Percentiles rank a stretch among this genome's conserved stretches.
Evolutionary conservation across 2,888 invertebrate genomes (phyloP).

Genomic region (Ochlodes sylvanus): DNA sequence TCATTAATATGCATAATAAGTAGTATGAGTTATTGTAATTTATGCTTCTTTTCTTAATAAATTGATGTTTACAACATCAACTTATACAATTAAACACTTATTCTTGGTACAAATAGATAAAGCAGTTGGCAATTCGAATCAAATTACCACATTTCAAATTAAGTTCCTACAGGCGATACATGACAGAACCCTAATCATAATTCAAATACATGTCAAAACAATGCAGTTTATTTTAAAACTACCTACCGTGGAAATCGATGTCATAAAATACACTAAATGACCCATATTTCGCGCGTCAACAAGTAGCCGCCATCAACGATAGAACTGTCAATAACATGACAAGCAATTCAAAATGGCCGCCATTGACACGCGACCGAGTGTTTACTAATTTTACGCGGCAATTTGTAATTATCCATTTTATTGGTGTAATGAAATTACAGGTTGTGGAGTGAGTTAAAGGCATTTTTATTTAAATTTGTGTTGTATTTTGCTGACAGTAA

Average conservation of each 20-base stretch:
- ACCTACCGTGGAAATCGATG: not conserved
- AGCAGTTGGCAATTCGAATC: no score
- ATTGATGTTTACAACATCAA: no score
- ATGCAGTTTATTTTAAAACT: not conserved
- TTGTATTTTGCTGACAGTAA: not conserved
- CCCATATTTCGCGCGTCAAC: conserved; percentile 43
- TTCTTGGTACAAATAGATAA: no score
- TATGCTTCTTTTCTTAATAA: no score
- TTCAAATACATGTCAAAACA: not conserved
- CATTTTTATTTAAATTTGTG: conserved; percentile 22
- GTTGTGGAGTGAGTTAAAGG: conserved; percentile 20
- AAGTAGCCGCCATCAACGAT: conserved; percentile 50
- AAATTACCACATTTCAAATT: no score
- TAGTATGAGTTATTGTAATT: no score
- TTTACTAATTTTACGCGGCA: conserved; percentile 59
- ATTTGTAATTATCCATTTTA: conserved; percentile 51
- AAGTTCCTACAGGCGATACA: no score
- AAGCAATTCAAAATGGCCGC: conserved; percentile 67
- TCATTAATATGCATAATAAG: no score
- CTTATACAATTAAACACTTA: no score
- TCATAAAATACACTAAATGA: conserved; percentile 24
- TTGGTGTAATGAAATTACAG: conserved; percentile 39
- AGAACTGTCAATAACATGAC: conserved; percentile 55
- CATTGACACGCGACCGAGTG: conserved; percentile 60
- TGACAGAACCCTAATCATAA: no score